Conservation (phyloP, 1,140 invertebrate species). For the Drosophila eugracilis region DNA sequence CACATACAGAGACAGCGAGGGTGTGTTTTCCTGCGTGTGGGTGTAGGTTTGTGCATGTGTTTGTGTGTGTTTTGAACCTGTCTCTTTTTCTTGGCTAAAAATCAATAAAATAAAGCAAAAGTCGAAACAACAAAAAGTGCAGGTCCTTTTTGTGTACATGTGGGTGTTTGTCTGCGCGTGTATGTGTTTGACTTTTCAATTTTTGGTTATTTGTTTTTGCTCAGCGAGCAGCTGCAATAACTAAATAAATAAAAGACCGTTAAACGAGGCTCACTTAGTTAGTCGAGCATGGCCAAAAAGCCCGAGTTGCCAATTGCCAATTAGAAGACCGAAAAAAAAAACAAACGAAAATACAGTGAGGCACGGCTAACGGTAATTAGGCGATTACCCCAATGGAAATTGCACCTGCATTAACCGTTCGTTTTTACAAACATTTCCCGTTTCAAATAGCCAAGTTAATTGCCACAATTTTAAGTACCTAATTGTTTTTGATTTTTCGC, state of each 20-base stretch:
- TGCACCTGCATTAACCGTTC: conserved; percentile 16
- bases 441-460: conserved; percentile 2
- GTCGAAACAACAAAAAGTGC: conserved; percentile 47
- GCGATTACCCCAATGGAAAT: conserved; percentile 12
- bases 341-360: conserved; percentile 30
- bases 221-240: conserved; percentile 22
- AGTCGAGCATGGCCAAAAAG: conserved; percentile 44
- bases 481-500: neutral
- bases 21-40: conserved; percentile 60
- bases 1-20: conserved; percentile 47
- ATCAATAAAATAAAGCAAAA: conserved; percentile 64
- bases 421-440: conserved; percentile 3
- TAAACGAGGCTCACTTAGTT: conserved; percentile 33
- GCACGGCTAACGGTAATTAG: conserved; percentile 21
- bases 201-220: neutral
- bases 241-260: conserved; percentile 33
- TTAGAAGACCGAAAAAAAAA: conserved; percentile 19
- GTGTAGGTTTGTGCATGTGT: conserved; percentile 6
- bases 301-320: conserved; percentile 38
- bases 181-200: neutral
- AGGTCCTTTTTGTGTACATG: conserved; percentile 29
- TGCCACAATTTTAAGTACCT: neutral
- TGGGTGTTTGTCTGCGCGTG: neutral
- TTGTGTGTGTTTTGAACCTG: conserved; percentile 49
- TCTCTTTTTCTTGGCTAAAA: conserved; percentile 50